A percentile compares a stretch with the other conserved stretches of the same genome.
These are phyloP conservation scores for Papilio polytes DNA, from an alignment of 1,140 invertebrate species.

Conservation along the genomic window DNA sequence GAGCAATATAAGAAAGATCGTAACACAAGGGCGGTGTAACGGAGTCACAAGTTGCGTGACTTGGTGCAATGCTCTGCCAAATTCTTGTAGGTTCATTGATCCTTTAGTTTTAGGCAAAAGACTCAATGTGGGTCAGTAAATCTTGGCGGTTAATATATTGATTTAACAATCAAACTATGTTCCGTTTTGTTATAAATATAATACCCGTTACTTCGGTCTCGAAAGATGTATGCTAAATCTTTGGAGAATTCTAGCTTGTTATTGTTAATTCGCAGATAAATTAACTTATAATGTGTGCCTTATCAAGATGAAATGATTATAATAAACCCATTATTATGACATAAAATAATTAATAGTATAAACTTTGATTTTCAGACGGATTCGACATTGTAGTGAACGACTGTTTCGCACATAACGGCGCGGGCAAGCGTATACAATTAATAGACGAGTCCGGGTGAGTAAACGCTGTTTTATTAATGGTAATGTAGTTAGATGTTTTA, in stretches of 20 bases:
- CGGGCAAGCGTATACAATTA: conserved; percentile 94
- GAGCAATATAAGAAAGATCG: conserved; percentile 39
- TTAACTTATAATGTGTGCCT: too few species aligned
- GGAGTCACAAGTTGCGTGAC: conserved; percentile 58
- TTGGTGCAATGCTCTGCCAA: conserved; percentile 50
- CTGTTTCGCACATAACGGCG: conserved; percentile 97
- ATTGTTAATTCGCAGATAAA: too few species aligned
- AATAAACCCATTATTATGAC: not conserved
- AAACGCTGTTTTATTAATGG: not conserved
- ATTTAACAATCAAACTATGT: not conserved
- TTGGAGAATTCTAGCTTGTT: too few species aligned
- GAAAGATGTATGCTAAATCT: not conserved
- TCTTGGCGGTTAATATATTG: conserved; percentile 30
- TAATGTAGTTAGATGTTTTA: not conserved
- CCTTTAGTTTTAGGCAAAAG: conserved; percentile 46
- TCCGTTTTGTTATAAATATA: not conserved
- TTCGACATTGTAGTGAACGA: conserved; percentile 98
- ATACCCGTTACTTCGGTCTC: not conserved
- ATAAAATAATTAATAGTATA: not conserved
- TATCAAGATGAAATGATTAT: too few species aligned
- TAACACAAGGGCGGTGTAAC: conserved; percentile 64
- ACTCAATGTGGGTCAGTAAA: conserved; percentile 58
- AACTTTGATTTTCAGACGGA: conserved; percentile 87
- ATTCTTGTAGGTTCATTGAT: conserved; percentile 57
- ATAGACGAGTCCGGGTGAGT: conserved; percentile 95